Evolutionary conservation across 2,113 vertebrate genomes (phyloP), one percentile per base, ranked within the genome.

Genomic region (Dromaius novaehollandiae): DNA sequence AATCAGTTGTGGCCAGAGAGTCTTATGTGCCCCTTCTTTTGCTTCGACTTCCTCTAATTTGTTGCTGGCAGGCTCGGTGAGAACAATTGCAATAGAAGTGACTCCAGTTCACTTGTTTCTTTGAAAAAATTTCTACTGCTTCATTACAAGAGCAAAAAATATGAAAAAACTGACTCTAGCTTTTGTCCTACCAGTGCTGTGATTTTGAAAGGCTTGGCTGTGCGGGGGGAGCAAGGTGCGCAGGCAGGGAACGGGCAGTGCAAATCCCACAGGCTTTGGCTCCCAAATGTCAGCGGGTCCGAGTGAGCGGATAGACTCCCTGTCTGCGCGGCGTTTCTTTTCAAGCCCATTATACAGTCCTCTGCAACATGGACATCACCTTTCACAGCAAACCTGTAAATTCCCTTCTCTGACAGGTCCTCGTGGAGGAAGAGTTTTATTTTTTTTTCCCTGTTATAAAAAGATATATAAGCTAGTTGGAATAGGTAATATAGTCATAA

Each of bases 11-110:
- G 13, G 88, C 86, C 96, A 92, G 91, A 92, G 88, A 84, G 85
- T 86, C 76, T 90, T 84, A 46, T 74, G 61, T 89, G 86, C 87
- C 80, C 88, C 80, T 89, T 97, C 82, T 86, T 84, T 90, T 95
- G 79, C 95, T 63, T 83, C 64, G 48, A 91, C 94, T 97, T 97
- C 96, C 96, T 97, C 42, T 88, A 18, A 53, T 88, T 95, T 86
- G 82, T 73, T 83, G 65, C 79, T 79, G 73, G 75, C 53, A 20
- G 32, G 48, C 55, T 88, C 73, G 80, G 26, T 25, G 77, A 94
- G 89, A 97, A 94, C 86, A 90, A 77, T 87, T 90, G 74, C 69
- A 76, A 19, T n/a, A 74, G 40, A 89, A 76, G 30, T 60, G 48
- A 40, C 44, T 86, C 79, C 66, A 91, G 66, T 46, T 85, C 90